These are phyloP conservation scores for Polyploca ridens DNA, from an alignment of 2,888 invertebrate genomes.

Conservation along the genomic window DNA sequence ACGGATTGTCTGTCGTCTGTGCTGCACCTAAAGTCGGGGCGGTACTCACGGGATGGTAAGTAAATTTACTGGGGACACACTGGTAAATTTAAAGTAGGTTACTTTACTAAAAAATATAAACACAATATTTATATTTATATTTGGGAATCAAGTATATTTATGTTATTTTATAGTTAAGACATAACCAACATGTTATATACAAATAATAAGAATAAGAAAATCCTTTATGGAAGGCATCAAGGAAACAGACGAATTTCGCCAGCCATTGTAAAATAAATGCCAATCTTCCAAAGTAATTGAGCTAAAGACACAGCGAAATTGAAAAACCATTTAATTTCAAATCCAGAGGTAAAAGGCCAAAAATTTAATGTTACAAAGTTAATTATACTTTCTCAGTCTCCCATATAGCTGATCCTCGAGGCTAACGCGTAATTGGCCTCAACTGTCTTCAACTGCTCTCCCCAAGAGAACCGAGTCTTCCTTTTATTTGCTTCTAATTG, in stretches of 20 bases:
- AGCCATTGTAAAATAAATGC: not conserved
- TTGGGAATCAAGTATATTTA: not conserved
- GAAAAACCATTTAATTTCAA: slow-evolving; percentile 4
- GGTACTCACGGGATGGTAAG: not conserved
- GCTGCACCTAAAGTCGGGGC: not conserved
- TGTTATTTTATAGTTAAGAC: too few relatives aligned
- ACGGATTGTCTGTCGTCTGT: too few relatives aligned
- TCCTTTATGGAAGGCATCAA: not conserved
- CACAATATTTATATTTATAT: not conserved
- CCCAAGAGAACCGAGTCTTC: slow-evolving; percentile 22
- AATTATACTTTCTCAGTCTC: slow-evolving; percentile 15
- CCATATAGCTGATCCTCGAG: slow-evolving; percentile 24
- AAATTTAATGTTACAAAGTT: slow-evolving; percentile 16
- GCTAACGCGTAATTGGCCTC: slow-evolving; percentile 33
- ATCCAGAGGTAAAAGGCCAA: slow-evolving; percentile 1
- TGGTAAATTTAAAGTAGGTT: not conserved
- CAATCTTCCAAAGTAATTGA: not conserved
- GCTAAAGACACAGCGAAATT: not conserved
- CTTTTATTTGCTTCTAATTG: slow-evolving; percentile 37
- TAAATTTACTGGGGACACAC: not conserved
- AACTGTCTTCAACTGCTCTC: slow-evolving; percentile 28
- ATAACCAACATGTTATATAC: not conserved
- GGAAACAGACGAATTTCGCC: not conserved
- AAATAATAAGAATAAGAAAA: not conserved
- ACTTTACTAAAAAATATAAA: not conserved